phyloP scores from a whole-genome alignment of 2,113 vertebrate species.

The Rhynchomys soricoides region DNA sequence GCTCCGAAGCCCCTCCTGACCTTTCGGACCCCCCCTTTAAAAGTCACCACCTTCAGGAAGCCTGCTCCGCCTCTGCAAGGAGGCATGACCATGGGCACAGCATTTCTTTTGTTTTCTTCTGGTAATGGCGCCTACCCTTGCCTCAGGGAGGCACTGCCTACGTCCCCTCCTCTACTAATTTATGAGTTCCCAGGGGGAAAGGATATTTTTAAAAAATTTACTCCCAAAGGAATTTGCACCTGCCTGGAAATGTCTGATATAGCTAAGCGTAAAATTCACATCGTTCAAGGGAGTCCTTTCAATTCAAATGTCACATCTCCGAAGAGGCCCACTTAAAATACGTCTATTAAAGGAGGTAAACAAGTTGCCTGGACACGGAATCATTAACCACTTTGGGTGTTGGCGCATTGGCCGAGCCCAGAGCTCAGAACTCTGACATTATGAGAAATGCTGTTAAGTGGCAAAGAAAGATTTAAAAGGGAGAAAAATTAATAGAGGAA shows the following conservation, averaged over 20 bases:
- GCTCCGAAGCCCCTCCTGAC: not conserved
- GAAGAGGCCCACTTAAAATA: slow-evolving; percentile 47
- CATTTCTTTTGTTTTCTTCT: not conserved
- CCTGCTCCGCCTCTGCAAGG: not conserved
- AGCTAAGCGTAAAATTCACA: slow-evolving; percentile 38
- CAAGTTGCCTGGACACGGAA: not conserved
- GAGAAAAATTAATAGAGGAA: not conserved
- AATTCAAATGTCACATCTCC: not conserved
- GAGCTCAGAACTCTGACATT: not conserved
- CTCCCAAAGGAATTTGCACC: slow-evolving; percentile 51
- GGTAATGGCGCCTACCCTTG: not conserved
- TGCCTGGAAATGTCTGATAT: slow-evolving; percentile 42
- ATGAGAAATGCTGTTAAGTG: not conserved
- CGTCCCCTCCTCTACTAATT: not conserved
- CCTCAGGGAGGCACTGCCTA: not conserved
- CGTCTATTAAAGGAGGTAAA: slow-evolving; percentile 36
- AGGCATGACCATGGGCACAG: not conserved
- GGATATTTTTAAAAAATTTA: slow-evolving; percentile 6
- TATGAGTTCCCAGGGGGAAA: not conserved
- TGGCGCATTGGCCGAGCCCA: not conserved
- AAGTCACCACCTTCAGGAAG: slow-evolving; percentile 31
- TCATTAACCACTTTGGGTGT: not conserved
- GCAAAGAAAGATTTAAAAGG: not conserved
- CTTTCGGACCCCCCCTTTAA: not conserved
- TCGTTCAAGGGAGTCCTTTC: slow-evolving; percentile 25